Evolutionary conservation across 1,140 invertebrate species (phyloP).

Genomic region (Physella acuta): DNA sequence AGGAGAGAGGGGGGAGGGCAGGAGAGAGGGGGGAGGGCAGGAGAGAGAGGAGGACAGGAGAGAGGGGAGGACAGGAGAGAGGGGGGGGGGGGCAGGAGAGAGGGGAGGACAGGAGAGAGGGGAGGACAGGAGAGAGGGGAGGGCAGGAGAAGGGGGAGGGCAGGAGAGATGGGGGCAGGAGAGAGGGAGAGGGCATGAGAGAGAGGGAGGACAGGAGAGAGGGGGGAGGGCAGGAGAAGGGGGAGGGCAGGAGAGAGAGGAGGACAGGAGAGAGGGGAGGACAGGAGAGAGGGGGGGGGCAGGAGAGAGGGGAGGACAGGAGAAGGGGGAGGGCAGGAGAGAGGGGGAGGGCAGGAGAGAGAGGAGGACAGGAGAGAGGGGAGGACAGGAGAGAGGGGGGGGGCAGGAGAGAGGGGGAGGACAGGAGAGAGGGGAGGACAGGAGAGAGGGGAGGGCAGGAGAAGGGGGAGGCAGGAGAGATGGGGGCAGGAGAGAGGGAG

Average conservation of each 20-base stretch:
- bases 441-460: not conserved
- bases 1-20: not conserved
- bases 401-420: not conserved
- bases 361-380: not conserved
- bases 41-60: not conserved
- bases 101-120: not conserved
- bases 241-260: not conserved
- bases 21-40: not conserved
- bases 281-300: not conserved
- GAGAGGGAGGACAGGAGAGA: not conserved
- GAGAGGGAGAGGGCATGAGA: not conserved
- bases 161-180: not conserved
- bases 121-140: not conserved
- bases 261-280: not conserved
- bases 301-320: slow-evolving; percentile 1
- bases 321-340: not conserved
- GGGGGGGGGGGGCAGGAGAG: not conserved
- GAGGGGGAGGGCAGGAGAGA: not conserved
- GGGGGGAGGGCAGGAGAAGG: too few relatives aligned
- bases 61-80: not conserved
- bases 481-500: not conserved
- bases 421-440: not conserved
- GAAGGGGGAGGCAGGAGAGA: not conserved
- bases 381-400: not conserved
- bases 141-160: slow-evolving; percentile 6